Base-by-base conservation (phyloP, 1,140 invertebrate genomes). In the Halyomorpha halys region DNA sequence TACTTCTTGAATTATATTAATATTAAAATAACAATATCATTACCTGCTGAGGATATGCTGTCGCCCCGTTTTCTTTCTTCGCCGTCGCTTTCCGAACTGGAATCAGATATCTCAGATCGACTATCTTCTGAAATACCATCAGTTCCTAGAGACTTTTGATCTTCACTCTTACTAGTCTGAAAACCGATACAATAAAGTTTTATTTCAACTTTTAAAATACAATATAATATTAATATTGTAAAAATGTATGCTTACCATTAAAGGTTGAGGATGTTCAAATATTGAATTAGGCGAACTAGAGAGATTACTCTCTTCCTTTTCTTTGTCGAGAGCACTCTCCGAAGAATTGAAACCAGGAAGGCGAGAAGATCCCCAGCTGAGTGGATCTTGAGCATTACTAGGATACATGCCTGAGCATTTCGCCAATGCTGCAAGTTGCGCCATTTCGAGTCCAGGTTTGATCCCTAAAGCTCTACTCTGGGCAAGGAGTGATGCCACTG, bases 401-500 rank as follows among this genome's bases (percentile, higher is more conserved):
- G 53, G 23, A 14, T 56, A 56, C 2, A 56, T 56, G 23, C 19
- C 53, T 1, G 65, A 53, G 18, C 25, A 51, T 30, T 53, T 61
- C 0, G 66, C 62, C n/a, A 67, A 39, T 6, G 62, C 63, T 2
- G 66, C 63, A 6, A 67, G 51, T 21, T 67, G 66, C 13, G 56
- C 56, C 5, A 70, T 45, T 53, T 70, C 69, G 21, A 70, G 51
- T 15, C 64, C 69, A 39, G 81, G 81, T 71, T 83, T 83, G 49
- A 83, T 80, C 1, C 88, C 87, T 19, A 91, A 78, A 1, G 87
- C 88, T 68, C 89, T 77, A 69, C 86, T 89, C 75, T 91, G 88
- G 0, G 89, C 89, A 23, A 93, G 74, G 30, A 93, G 74, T 23
- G 89, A 91, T 0, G 90, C 90, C 0, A 93, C 90, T 0, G 90